These are phyloP conservation scores for Lophochroa leadbeateri DNA, from an alignment of 2,113 vertebrate species.

Conservation along the genomic window DNA sequence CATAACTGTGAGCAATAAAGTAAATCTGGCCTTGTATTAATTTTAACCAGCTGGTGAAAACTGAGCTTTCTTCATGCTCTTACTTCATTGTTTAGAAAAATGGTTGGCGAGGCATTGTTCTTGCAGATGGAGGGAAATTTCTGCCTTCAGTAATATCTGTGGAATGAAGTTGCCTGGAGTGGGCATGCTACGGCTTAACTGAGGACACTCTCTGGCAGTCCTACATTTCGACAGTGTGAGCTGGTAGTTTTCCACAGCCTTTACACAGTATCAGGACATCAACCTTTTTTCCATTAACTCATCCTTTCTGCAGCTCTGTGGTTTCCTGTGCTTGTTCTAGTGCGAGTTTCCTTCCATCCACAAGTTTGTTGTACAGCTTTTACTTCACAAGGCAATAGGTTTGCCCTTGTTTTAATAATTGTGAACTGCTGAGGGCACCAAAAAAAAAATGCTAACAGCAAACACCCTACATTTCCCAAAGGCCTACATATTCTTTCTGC, in stretches of 20 bases:
- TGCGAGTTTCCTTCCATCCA: conserved; percentile 5
- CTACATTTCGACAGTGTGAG: background rate
- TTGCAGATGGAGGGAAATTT: background rate
- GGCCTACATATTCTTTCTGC: background rate
- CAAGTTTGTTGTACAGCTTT: background rate
- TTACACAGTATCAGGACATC: background rate
- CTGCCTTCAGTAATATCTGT: background rate
- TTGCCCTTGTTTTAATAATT: background rate
- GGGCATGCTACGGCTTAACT: background rate
- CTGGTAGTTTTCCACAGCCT: conserved; percentile 16
- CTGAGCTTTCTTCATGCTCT: background rate
- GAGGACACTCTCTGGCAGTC: background rate
- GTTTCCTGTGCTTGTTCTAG: conserved; percentile 39
- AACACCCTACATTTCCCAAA: background rate
- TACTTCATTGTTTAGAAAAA: background rate
- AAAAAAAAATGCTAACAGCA: background rate
- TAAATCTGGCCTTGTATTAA: background rate
- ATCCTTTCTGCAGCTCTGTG: conserved; percentile 8
- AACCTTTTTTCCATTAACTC: conserved; percentile 40
- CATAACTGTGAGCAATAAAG: background rate
- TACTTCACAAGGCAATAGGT: background rate
- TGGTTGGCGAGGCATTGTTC: background rate
- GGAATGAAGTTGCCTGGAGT: background rate
- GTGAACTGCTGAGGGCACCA: background rate
- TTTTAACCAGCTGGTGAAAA: conserved; percentile 19